phyloP scores from a whole-genome alignment of 2,888 invertebrate species.

The Phaonia tiefii region DNA sequence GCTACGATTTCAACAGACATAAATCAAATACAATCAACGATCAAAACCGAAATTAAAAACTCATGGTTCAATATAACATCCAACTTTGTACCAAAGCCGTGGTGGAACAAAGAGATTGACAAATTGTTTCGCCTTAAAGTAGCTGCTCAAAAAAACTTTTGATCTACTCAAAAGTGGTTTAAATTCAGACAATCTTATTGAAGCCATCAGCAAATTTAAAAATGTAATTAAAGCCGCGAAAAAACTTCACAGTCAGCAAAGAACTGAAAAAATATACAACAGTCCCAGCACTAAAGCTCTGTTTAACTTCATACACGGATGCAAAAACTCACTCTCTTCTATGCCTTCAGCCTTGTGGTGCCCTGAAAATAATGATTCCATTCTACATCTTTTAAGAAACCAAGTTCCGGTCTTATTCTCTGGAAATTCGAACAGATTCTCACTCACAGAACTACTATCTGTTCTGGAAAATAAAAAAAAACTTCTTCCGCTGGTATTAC shows the following conservation, averaged over 20 bases:
- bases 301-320: neutral
- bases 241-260: neutral
- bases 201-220: slow-evolving; percentile 17
- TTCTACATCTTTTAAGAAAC: neutral
- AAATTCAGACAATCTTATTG: neutral
- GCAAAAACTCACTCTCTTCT: neutral
- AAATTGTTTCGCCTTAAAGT: slow-evolving; percentile 3
- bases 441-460: neutral
- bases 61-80: neutral
- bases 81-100: slow-evolving; percentile 4
- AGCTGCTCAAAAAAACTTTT: too few species aligned
- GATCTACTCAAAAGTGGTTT: neutral
- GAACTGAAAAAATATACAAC: neutral
- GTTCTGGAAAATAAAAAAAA: neutral
- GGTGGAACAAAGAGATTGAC: slow-evolving; percentile 18
- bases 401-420: neutral
- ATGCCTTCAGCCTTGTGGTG: neutral
- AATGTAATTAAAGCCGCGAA: neutral
- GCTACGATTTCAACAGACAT: too few species aligned
- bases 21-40: neutral
- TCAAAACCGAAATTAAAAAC: neutral
- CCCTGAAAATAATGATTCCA: neutral
- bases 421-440: neutral
- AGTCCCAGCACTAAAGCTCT: neutral
- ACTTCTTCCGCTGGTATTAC: slow-evolving; percentile 17